Conservation (phyloP, 2,888 invertebrate genomes). For the Lithosia quadra region DNA sequence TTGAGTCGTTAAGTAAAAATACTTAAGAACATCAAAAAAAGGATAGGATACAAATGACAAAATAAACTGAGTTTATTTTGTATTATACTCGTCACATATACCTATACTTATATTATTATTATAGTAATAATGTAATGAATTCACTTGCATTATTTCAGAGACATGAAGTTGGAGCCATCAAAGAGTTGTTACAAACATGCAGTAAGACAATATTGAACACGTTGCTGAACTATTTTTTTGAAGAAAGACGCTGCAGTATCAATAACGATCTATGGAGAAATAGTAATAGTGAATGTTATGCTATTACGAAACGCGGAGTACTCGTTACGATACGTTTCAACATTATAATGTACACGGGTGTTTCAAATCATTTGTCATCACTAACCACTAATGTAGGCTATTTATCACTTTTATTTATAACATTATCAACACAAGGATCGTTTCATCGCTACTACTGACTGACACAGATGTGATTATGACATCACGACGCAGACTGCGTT, state of each 20-base stretch:
- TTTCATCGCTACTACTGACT: not conserved
- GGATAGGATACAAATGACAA: too few relatives aligned
- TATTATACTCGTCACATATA: too few relatives aligned
- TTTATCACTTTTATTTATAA: not conserved
- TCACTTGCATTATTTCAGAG: too few relatives aligned
- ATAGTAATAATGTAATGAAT: too few relatives aligned
- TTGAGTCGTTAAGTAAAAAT: not conserved
- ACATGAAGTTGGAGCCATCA: too few relatives aligned
- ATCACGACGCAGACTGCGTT: not conserved
- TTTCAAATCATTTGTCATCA: not conserved
- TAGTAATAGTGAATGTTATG: not conserved
- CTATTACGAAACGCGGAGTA: not conserved
- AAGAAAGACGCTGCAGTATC: too few relatives aligned
- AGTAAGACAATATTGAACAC: too few relatives aligned
- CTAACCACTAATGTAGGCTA: slow-evolving; percentile 1
- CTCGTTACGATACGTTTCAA: too few relatives aligned
- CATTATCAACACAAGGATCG: not conserved
- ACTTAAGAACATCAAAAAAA: not conserved
- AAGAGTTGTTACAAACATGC: too few relatives aligned
- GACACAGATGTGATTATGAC: not conserved
- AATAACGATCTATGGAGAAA: not conserved
- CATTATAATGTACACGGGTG: not conserved
- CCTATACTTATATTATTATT: too few relatives aligned
- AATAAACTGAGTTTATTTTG: too few relatives aligned
- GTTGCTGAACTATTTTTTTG: too few relatives aligned